Percentiles rank a stretch among this genome's conserved stretches.
These are phyloP conservation scores for Aspidapion aeneum DNA, from an alignment of 2,888 invertebrate genomes.

Conservation along the genomic window DNA sequence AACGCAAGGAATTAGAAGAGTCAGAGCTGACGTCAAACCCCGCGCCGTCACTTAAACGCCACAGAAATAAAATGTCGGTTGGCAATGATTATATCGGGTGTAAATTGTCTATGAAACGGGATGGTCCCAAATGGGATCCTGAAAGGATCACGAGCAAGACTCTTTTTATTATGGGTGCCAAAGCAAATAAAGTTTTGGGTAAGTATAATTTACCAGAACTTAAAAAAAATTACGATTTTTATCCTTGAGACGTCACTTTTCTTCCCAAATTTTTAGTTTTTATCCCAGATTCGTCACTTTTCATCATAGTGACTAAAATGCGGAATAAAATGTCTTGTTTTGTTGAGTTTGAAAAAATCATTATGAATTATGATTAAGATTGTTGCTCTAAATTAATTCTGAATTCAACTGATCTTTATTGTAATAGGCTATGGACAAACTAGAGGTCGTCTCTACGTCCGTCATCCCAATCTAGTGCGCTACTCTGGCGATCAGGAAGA, in stretches of 20 bases:
- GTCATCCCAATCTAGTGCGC: slow-evolving; percentile 71
- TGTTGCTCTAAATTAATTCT: too few relatives aligned
- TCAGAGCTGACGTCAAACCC: slow-evolving; percentile 48
- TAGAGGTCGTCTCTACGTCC: slow-evolving; percentile 69
- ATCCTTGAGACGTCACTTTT: too few relatives aligned
- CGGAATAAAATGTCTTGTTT: too few relatives aligned
- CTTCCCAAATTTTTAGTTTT: too few relatives aligned
- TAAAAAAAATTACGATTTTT: too few relatives aligned
- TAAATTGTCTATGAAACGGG: slow-evolving; percentile 50
- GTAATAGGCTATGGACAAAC: slow-evolving; percentile 66
- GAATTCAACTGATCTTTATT: too few relatives aligned
- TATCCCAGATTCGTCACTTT: too few relatives aligned
- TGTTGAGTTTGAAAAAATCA: too few relatives aligned
- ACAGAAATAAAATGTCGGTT: slow-evolving; percentile 32
- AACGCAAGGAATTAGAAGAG: slow-evolving; percentile 66
- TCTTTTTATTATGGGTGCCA: slow-evolving; percentile 76
- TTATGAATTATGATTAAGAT: too few relatives aligned
- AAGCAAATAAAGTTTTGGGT: slow-evolving; percentile 63
- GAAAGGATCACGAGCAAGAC: slow-evolving; percentile 67
- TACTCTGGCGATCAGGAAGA: slow-evolving; percentile 79
- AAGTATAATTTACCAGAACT: slow-evolving; percentile 10
- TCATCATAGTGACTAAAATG: too few relatives aligned
- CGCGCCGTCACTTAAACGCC: slow-evolving; percentile 38
- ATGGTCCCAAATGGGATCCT: slow-evolving; percentile 72
- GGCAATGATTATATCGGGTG: slow-evolving; percentile 48